Percentiles rank a stretch among this genome's conserved stretches.
phyloP scores from a whole-genome alignment of 1,140 invertebrate species.

The Papilio aristodemus region DNA sequence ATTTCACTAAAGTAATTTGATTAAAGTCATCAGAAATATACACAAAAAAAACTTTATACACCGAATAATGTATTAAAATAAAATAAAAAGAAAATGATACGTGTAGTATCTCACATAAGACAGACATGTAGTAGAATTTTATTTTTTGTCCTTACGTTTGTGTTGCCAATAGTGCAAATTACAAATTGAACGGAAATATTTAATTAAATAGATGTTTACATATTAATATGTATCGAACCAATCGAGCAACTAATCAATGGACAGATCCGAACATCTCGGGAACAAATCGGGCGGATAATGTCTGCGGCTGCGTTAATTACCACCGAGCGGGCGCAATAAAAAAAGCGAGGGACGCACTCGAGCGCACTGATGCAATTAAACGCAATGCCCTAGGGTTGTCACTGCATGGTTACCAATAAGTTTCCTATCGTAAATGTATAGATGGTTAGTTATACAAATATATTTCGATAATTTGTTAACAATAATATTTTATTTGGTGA shows the following conservation, averaged over 20 bases:
- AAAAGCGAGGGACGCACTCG: constrained; percentile 16
- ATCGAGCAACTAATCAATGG: constrained; percentile 1
- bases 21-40: too few relatives aligned
- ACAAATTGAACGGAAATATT: background rate
- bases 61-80: too few relatives aligned
- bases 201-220: constrained; percentile 3
- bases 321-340: background rate
- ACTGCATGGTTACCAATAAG: background rate
- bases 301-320: constrained; percentile 21
- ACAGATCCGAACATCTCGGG: background rate
- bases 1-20: too few relatives aligned
- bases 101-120: too few relatives aligned
- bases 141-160: too few relatives aligned
- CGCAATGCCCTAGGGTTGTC: constrained; percentile 9
- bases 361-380: constrained; percentile 33
- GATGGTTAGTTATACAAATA: too few relatives aligned
- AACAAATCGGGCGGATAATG: constrained; percentile 28
- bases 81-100: too few relatives aligned
- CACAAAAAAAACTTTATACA: too few relatives aligned
- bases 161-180: background rate
- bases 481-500: too few relatives aligned
- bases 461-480: too few relatives aligned
- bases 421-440: too few relatives aligned
- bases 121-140: too few relatives aligned
- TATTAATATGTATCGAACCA: background rate